Conservation (phyloP, 2,888 invertebrate genomes). For the Rutpela maculata region DNA sequence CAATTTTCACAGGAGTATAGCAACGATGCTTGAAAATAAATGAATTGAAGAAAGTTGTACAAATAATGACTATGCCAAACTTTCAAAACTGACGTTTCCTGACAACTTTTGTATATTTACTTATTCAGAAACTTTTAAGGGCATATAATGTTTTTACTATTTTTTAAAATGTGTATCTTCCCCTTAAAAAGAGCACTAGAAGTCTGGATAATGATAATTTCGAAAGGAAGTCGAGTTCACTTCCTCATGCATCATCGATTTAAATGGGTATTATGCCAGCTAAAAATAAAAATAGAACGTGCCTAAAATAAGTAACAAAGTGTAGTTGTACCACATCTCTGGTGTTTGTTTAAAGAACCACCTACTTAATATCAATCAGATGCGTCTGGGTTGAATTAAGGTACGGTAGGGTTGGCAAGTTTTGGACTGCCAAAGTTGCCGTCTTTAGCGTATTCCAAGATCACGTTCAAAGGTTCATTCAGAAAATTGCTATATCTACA, state of each 20-base stretch:
- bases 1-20: too few relatives aligned
- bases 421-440: background rate
- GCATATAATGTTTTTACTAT: too few relatives aligned
- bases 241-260: constrained; percentile 25
- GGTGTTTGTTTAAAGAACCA: background rate
- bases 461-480: too few relatives aligned
- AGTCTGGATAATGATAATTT: background rate
- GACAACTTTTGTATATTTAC: too few relatives aligned
- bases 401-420: background rate
- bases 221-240: background rate
- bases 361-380: background rate
- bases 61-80: too few relatives aligned
- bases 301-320: constrained; percentile 25
- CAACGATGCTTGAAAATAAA: too few relatives aligned
- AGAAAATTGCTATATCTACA: too few relatives aligned
- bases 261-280: constrained; percentile 18
- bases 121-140: too few relatives aligned
- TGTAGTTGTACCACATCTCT: background rate
- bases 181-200: background rate
- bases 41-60: too few relatives aligned
- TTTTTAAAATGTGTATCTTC: background rate
- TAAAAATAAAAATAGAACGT: constrained; percentile 32
- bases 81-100: too few relatives aligned
- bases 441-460: too few relatives aligned
- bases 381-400: background rate